These are phyloP conservation scores for Grus americana DNA, from an alignment of 2,113 vertebrate species.

Conservation along the genomic window DNA sequence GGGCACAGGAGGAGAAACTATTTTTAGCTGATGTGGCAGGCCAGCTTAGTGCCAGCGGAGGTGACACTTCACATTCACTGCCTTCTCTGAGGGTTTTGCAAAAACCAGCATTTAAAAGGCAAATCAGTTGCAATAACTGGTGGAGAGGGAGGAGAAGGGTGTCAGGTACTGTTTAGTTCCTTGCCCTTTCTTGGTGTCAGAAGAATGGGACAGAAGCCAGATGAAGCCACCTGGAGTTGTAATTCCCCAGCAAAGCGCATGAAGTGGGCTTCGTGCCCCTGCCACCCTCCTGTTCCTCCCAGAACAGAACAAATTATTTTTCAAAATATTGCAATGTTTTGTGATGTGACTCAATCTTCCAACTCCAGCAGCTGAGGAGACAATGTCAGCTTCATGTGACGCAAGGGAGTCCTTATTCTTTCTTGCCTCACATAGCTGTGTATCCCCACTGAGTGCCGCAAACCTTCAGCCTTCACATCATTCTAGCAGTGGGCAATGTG, in stretches of 20 bases:
- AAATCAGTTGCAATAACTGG: not conserved
- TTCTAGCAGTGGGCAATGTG: not conserved
- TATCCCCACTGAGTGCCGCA: not conserved
- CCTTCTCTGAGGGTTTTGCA: not conserved
- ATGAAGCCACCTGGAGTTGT: not conserved
- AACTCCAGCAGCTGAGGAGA: accelerated
- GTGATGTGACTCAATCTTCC: not conserved
- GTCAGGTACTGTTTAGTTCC: not conserved
- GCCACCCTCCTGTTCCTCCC: not conserved
- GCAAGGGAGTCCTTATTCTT: not conserved
- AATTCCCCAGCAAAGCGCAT: not conserved
- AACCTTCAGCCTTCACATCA: not conserved
- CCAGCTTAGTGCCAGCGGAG: not conserved
- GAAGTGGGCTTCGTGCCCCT: not conserved
- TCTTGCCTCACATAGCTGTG: not conserved
- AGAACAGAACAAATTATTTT: not conserved
- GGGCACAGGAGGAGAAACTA: not conserved
- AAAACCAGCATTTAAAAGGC: not conserved
- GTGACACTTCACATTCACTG: not conserved
- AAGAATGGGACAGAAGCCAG: not conserved
- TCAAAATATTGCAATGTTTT: not conserved
- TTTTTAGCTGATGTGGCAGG: not conserved
- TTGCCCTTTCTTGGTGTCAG: not conserved
- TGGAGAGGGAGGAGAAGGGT: not conserved
- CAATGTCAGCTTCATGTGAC: not conserved